phyloP scores from a whole-genome alignment of 2,113 vertebrate genomes.

The Piliocolobus tephrosceles region DNA sequence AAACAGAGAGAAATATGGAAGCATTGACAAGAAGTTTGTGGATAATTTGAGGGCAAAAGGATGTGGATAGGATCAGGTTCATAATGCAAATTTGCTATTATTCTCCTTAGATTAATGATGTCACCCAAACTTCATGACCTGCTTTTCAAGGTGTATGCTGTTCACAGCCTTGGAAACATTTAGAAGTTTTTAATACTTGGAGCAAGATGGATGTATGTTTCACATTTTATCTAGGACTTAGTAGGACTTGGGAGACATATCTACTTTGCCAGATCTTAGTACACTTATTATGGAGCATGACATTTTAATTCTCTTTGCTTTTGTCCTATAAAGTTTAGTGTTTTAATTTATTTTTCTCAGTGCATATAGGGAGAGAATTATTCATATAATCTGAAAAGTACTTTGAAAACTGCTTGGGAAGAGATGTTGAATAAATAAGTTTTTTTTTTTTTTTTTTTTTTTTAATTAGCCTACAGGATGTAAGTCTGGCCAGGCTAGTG shows the following conservation, averaged over 20 bases:
- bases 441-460: constrained; percentile 10
- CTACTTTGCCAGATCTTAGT: background rate
- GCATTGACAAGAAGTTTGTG: background rate
- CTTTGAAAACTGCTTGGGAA: constrained; percentile 13
- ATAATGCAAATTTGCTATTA: background rate
- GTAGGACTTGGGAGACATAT: background rate
- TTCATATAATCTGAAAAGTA: constrained; percentile 35
- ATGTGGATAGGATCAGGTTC: background rate
- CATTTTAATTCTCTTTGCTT: constrained; percentile 9
- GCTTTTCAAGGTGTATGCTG: background rate
- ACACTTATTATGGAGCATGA: background rate
- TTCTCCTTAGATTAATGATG: background rate
- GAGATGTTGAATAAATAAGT: constrained; percentile 33
- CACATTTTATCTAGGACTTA: background rate
- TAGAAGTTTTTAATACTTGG: background rate
- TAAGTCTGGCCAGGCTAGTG: constrained; percentile 19
- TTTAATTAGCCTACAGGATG: background rate
- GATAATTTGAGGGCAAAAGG: background rate
- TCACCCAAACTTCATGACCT: background rate
- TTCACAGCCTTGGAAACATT: background rate
- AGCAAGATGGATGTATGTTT: background rate
- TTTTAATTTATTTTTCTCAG: constrained; percentile 9
- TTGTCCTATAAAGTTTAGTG: background rate
- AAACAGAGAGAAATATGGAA: background rate
- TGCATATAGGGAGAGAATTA: background rate